These are phyloP conservation scores for Helostoma temminkii DNA, from an alignment of 2,797 vertebrate species.

Conservation along the genomic window DNA sequence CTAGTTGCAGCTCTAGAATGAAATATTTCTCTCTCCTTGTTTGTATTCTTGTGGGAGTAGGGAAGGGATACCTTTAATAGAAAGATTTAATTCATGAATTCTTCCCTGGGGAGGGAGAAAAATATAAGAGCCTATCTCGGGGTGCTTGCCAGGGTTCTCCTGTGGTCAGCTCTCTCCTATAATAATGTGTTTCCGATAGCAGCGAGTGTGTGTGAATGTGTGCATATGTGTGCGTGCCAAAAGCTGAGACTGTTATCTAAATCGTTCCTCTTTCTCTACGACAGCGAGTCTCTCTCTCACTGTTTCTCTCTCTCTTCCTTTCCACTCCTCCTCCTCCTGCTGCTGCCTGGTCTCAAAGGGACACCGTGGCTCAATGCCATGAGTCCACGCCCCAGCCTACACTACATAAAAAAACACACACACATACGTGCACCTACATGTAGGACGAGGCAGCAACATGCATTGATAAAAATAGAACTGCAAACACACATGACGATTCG, in stretches of 20 bases:
- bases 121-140: conserved; percentile 60
- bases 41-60: conserved; percentile 52
- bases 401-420: conserved; percentile 41
- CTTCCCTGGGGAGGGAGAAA: conserved; percentile 65
- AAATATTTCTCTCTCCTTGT: conserved; percentile 21
- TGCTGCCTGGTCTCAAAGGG: conserved; percentile 76
- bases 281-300: conserved; percentile 47
- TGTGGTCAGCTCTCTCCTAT: conserved; percentile 73
- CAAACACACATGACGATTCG: conserved; percentile 42
- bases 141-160: conserved; percentile 69
- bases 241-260: conserved; percentile 82
- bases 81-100: conserved; percentile 72
- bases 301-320: conserved; percentile 50
- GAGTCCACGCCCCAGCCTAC: conserved; percentile 58
- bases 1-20: not conserved
- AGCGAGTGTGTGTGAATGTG: conserved; percentile 31
- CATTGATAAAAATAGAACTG: conserved; percentile 54
- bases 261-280: conserved; percentile 73
- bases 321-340: conserved; percentile 58
- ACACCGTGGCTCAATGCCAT: conserved; percentile 76
- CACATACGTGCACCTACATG: conserved; percentile 26
- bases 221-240: conserved; percentile 60
- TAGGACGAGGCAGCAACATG: conserved; percentile 35
- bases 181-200: conserved; percentile 75
- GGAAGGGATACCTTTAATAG: conserved; percentile 62